Conservation (phyloP, 2,797 vertebrate genomes). For the Epinephelus awoara region DNA sequence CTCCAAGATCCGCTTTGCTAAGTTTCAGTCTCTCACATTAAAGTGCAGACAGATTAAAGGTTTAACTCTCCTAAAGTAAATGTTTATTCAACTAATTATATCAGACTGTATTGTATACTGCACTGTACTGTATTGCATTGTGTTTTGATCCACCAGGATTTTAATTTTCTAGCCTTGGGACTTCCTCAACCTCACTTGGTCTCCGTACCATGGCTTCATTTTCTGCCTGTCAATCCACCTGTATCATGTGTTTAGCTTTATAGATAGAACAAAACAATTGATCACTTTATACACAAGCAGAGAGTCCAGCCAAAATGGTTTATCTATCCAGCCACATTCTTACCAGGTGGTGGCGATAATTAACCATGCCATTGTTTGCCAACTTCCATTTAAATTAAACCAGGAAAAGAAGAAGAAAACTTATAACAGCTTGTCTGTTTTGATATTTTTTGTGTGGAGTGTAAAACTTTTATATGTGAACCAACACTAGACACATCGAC, state of each 20-base stretch:
- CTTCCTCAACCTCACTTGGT: no score
- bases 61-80: no score
- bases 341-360: slow-evolving; percentile 21
- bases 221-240: no score
- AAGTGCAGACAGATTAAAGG: no score
- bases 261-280: background rate
- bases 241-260: background rate
- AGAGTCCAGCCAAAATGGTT: background rate
- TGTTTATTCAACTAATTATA: no score
- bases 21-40: no score
- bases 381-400: background rate
- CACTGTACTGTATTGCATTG: no score
- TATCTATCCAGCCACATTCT: background rate
- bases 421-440: background rate
- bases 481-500: background rate
- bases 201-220: no score
- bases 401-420: slow-evolving; percentile 6
- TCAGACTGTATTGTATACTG: no score
- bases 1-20: no score
- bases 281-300: background rate
- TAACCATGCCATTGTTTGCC: slow-evolving; percentile 4
- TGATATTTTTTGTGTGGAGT: background rate
- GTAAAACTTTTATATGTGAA: background rate
- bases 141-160: no score
- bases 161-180: no score